phyloP scores from a whole-genome alignment of 2,888 invertebrate genomes.

The Drosophila bunnanda region DNA sequence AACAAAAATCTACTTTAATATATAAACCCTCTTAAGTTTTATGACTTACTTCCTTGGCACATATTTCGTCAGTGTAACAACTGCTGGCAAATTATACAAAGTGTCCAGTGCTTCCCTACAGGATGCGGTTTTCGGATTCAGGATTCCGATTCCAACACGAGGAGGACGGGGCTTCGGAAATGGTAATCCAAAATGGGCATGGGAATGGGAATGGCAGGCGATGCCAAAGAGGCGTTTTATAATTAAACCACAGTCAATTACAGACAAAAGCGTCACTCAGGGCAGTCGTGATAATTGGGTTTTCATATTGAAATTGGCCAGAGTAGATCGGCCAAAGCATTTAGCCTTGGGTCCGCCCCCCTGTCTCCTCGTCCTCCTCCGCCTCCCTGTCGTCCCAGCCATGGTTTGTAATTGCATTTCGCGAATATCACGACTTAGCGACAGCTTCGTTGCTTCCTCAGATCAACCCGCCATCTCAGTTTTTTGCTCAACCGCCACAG shows the following conservation, averaged over 20 bases:
- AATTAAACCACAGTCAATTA: conserved; percentile 81
- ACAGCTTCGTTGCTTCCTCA: conserved; percentile 59
- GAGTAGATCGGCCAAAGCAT: conserved; percentile 21
- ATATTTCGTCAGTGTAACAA: neutral
- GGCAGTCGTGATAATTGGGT: conserved; percentile 73
- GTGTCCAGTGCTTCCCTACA: conserved; percentile 46
- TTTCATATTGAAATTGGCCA: conserved; percentile 72
- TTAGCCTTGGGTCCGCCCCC: conserved; percentile 38
- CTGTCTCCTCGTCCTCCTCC: conserved; percentile 6
- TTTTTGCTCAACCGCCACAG: conserved; percentile 60
- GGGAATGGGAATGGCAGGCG: conserved; percentile 10
- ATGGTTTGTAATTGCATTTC: conserved; percentile 71
- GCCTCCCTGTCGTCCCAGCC: conserved; percentile 10
- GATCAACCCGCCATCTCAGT: conserved; percentile 70
- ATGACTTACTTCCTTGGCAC: accelerated
- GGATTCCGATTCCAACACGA: conserved; percentile 2
- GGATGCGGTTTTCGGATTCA: conserved; percentile 69
- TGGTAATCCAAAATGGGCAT: neutral
- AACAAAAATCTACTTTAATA: neutral
- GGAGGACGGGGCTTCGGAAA: conserved; percentile 3
- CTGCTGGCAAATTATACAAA: conserved; percentile 64
- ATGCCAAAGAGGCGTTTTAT: conserved; percentile 76
- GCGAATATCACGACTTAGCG: conserved; percentile 62
- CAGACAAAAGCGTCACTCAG: conserved; percentile 81
- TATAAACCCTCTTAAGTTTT: neutral